Evolutionary conservation across 30 jellyfish, hydroid and myxozoan species (phyloP).

Genomic region (Cassiopea andromeda): DNA sequence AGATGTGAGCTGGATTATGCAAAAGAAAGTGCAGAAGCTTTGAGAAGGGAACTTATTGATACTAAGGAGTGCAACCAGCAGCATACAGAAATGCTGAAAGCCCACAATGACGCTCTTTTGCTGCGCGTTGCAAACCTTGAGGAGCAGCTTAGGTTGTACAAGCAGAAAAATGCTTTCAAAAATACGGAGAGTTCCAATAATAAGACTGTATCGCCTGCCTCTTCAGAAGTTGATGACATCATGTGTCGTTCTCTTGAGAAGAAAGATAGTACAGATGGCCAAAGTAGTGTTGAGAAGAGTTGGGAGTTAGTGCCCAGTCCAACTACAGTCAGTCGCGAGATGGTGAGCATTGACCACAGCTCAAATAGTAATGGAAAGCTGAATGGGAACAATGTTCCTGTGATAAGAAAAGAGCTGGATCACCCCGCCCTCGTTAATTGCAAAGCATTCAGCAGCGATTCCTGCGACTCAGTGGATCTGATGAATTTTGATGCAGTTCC

Average conservation of each 20-base stretch:
- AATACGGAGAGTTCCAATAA: constrained; percentile 24
- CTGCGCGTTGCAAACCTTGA: constrained; percentile 45
- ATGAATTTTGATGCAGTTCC: constrained; percentile 33
- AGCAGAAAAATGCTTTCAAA: constrained; percentile 8
- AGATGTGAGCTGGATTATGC: constrained; percentile 78
- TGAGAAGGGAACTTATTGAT: constrained; percentile 56
- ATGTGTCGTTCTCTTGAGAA: constrained; percentile 41
- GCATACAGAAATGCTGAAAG: constrained; percentile 10
- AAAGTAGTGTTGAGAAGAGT: constrained; percentile 68
- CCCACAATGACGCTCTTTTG: constrained; percentile 28
- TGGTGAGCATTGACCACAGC: constrained; percentile 47
- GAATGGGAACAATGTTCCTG: constrained; percentile 7
- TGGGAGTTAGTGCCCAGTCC: constrained; percentile 99
- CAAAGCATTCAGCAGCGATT: constrained; percentile 56
- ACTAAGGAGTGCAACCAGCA: constrained; percentile 29
- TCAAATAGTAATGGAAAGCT: constrained; percentile 25
- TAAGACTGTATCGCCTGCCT: constrained; percentile 50
- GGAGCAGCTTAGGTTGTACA: constrained; percentile 11
- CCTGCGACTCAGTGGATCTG: constrained; percentile 58
- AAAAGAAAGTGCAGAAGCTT: constrained; percentile 62
- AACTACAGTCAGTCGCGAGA: constrained; percentile 68
- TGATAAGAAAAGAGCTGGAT: neutral
- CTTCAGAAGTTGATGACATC: constrained; percentile 63
- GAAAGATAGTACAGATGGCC: constrained; percentile 62
- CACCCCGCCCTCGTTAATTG: constrained; percentile 25